Conservation (phyloP, 1,140 invertebrate species). For the Augochlora pura region DNA sequence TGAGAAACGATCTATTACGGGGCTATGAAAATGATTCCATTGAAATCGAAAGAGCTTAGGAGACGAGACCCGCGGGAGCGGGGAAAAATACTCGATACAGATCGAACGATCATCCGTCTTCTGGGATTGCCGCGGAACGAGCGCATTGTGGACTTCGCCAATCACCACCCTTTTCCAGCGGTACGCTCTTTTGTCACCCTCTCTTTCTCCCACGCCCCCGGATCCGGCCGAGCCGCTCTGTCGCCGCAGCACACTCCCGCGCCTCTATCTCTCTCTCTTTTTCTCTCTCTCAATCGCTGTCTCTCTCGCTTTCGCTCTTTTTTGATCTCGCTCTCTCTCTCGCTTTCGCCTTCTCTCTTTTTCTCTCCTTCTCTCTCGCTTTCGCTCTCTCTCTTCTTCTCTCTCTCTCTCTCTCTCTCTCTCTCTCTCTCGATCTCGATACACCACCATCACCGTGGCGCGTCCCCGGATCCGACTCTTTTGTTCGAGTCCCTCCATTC, state of each 20-base stretch:
- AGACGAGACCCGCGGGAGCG: slow-evolving; percentile 10
- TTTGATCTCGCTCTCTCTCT: too few relatives aligned
- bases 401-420: slow-evolving; percentile 8
- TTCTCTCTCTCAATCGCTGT: not conserved
- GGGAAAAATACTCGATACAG: slow-evolving; percentile 45
- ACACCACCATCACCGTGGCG: not conserved
- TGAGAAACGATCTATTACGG: not conserved
- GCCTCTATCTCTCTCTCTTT: slow-evolving; percentile 8
- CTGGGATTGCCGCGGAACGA: slow-evolving; percentile 43
- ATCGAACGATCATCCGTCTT: slow-evolving; percentile 52
- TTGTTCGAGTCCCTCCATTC: slow-evolving; percentile 38
- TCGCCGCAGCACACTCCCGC: too few relatives aligned
- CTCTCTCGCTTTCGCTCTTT: too few relatives aligned
- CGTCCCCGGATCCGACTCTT: slow-evolving; percentile 30
- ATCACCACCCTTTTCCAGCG: slow-evolving; percentile 33
- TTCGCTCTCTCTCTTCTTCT: too few relatives aligned
- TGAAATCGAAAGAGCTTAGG: slow-evolving; percentile 25
- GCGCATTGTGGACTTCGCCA: slow-evolving; percentile 54
- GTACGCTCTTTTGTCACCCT: slow-evolving; percentile 45
- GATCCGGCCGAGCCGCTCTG: not conserved
- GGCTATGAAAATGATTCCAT: slow-evolving; percentile 24
- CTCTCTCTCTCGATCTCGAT: slow-evolving; percentile 2
- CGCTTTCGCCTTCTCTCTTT: too few relatives aligned
- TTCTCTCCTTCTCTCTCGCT: too few relatives aligned
- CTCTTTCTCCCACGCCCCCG: slow-evolving; percentile 3